Evolutionary conservation across 2,113 vertebrate genomes (phyloP).

Genomic region (Chaenogobius annularis): DNA sequence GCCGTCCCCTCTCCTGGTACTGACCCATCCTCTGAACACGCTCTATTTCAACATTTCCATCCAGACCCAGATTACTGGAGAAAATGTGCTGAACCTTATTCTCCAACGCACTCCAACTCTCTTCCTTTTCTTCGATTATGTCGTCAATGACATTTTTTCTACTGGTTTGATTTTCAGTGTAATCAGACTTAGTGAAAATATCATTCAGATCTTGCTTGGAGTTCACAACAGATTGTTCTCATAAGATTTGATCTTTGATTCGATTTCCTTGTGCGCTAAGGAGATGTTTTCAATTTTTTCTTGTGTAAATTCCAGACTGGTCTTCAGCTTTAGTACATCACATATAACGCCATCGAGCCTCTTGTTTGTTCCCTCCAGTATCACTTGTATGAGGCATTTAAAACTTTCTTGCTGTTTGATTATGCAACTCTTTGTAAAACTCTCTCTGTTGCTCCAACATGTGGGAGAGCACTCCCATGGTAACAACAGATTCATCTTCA

Average conservation of each 20-base stretch:
- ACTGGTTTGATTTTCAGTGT: no score
- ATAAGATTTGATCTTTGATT: neutral
- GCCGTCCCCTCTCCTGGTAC: neutral
- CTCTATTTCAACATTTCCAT: no score
- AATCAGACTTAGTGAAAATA: no score
- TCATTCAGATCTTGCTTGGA: neutral
- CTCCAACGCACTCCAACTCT: no score
- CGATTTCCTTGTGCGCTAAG: neutral
- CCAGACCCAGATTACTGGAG: no score
- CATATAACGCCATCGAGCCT: neutral
- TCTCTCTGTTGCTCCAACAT: neutral
- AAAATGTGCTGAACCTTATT: no score
- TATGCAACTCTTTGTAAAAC: neutral
- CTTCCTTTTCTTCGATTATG: no score
- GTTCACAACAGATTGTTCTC: neutral
- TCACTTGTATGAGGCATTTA: neutral
- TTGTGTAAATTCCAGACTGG: neutral
- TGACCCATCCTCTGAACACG: neutral
- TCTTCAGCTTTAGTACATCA: neutral
- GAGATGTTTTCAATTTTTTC: neutral
- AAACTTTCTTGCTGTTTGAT: neutral
- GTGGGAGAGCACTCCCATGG: no score
- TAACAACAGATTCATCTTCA: no score
- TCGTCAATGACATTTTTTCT: no score
- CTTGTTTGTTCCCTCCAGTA: neutral